Evolutionary conservation across 2,888 invertebrate species (phyloP), one percentile per base, ranked within the genome.

Genomic region (Julus scanicus): DNA sequence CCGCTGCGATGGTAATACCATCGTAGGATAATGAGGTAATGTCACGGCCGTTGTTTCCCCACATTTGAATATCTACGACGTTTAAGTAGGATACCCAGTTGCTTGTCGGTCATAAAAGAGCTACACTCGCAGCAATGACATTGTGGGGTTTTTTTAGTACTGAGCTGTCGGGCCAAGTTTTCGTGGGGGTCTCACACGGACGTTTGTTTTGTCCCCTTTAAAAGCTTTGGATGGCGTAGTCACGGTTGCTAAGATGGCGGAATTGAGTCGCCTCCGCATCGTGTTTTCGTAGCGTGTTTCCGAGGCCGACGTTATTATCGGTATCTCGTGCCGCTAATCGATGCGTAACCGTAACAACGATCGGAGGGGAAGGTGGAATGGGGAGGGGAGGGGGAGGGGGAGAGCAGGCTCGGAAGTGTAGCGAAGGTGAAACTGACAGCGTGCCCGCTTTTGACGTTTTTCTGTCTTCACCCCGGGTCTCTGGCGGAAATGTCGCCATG

Each of bases 301-400:
- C 63, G n/a, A n/a, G 63, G 63, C 20, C n/a, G 17, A n/a, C 6
- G 13, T 6, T 63, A 63, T 63, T 63, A 63, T 63, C 63, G 63
- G 63, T 63, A 63, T 63, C 63, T 17, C 63, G 63, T 63, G 13
- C n/a, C n/a, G 63, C 20, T 20, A 63, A 63, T 63, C 63, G 63
- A 63, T 63, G 63, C 63, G 63, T 63, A 63, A 63, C 63, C 63
- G 63, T 63, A 63, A 63, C 63, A 20, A 63, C 63, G 20, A 63
- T 6, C 20, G 63, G 17, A 20, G 63, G 63, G 63, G 63, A 17
- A 4, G 57, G 57, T n/a, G 53, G 53, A 11, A 53, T 15, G 13
- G 13, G 13, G 9, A 8, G 15, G 15, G 9, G 9, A 9, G 53
- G 53, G 53, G 53, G 15, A 53, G 15, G 53, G 13, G 53, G 15